These are phyloP conservation scores for Oncopeltus fasciatus DNA, from an alignment of 1,140 invertebrate genomes.

Conservation along the genomic window DNA sequence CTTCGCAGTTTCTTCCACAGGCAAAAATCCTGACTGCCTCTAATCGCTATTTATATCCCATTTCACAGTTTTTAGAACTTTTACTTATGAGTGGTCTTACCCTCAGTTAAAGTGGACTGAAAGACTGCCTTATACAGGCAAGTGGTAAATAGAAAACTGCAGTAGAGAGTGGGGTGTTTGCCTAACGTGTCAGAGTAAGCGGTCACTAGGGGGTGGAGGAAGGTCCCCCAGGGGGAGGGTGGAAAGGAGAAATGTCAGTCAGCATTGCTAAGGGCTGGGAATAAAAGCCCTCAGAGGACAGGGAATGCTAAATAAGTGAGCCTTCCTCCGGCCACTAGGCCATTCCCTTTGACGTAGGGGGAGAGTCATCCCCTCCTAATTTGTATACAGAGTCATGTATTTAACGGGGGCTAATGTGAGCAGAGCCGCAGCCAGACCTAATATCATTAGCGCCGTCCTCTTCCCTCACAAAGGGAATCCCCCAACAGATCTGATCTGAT, in stretches of 20 bases:
- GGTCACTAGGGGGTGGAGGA: neutral
- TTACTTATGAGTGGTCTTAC: no score
- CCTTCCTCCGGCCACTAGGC: neutral
- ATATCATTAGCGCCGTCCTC: neutral
- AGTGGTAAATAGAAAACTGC: neutral
- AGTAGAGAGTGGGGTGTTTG: neutral
- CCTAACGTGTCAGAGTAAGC: no score
- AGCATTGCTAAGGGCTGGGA: neutral
- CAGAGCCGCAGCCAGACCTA: neutral
- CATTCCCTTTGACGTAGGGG: neutral
- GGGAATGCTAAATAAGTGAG: neutral
- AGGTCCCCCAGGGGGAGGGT: neutral
- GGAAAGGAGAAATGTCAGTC: neutral
- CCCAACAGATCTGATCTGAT: neutral
- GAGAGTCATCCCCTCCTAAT: neutral
- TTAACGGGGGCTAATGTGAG: neutral
- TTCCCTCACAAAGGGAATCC: neutral
- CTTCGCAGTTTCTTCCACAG: no score
- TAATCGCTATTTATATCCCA: no score
- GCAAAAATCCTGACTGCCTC: no score
- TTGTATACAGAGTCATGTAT: neutral
- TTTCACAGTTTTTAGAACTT: no score
- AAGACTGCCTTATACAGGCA: no score
- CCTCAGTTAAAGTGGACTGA: no score
- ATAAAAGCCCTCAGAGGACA: neutral